A percentile compares a stretch with the other conserved stretches of the same genome.
Conservation (phyloP, 2,888 invertebrate genomes). For the Cephus rjabovi region DNA sequence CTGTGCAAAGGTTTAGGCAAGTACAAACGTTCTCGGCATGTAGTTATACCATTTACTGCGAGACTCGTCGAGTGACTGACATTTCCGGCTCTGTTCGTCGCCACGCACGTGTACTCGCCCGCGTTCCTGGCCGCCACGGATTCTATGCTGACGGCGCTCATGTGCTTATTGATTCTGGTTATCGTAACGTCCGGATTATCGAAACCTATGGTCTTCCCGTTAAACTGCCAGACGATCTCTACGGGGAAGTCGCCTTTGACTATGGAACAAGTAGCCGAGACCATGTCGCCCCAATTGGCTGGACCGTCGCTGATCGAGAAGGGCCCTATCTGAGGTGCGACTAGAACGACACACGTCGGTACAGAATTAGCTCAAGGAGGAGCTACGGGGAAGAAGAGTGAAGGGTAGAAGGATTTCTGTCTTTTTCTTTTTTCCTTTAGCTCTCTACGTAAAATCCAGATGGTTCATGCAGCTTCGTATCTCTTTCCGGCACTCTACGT, state of each 20-base stretch:
- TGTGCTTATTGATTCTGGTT: conserved; percentile 68
- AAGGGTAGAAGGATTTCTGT: not conserved
- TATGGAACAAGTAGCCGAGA: conserved; percentile 75
- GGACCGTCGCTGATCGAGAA: conserved; percentile 65
- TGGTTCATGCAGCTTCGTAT: not conserved
- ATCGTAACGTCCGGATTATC: conserved; percentile 65
- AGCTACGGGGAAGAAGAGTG: no score
- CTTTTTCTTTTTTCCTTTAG: not conserved
- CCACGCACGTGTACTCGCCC: conserved; percentile 75
- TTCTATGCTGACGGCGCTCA: conserved; percentile 77
- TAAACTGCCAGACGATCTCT: conserved; percentile 81
- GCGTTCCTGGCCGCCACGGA: conserved; percentile 77
- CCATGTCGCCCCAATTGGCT: conserved; percentile 65
- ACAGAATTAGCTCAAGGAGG: no score
- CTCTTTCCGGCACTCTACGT: no score
- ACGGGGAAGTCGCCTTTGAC: conserved; percentile 85
- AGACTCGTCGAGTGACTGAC: conserved; percentile 69
- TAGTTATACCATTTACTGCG: conserved; percentile 68
- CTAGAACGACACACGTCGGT: conserved; percentile 59
- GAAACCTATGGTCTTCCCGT: conserved; percentile 62
- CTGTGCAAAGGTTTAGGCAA: conserved; percentile 25
- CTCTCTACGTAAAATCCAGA: not conserved
- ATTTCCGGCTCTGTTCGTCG: conserved; percentile 70
- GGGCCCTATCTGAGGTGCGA: conserved; percentile 65
- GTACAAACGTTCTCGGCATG: conserved; percentile 29